Conservation (phyloP, 2,888 invertebrate species). For the Pachycephus smyrnensis region DNA sequence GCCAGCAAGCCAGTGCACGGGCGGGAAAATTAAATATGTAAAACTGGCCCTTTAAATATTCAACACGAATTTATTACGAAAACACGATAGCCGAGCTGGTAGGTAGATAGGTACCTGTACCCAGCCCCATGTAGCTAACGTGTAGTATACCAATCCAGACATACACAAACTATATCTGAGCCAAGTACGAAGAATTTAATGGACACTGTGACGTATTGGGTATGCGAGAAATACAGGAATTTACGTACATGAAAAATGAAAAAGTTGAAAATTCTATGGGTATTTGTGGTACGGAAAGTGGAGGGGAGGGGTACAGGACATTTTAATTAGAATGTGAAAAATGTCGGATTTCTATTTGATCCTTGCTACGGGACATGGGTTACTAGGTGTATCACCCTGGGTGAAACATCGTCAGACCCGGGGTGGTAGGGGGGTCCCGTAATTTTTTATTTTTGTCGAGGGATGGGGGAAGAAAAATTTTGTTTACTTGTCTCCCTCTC, state of each 20-base stretch:
- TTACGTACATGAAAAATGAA: background rate
- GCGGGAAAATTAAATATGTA: slow-evolving; percentile 40
- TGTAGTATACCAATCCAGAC: background rate
- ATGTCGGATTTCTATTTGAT: background rate
- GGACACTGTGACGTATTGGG: background rate
- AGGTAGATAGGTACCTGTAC: background rate
- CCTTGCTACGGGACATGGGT: background rate
- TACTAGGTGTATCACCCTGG: background rate
- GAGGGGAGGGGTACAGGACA: background rate
- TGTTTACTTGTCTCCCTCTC: background rate
- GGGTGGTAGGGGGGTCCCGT: fast-evolving
- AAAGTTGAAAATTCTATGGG: background rate
- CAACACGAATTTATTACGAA: slow-evolving; percentile 39
- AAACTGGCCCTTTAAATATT: slow-evolving; percentile 38
- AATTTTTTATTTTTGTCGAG: background rate
- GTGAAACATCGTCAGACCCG: background rate
- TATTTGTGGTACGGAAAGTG: background rate
- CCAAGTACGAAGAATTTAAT: background rate
- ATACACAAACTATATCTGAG: background rate
- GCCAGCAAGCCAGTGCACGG: background rate
- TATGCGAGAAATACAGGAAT: background rate
- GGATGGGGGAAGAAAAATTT: background rate
- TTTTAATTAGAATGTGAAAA: background rate
- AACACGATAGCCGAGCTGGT: slow-evolving; percentile 29
- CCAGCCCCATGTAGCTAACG: background rate